These are phyloP conservation scores for Drosophila novamexicana DNA, from an alignment of 1,140 invertebrate genomes.

Conservation along the genomic window DNA sequence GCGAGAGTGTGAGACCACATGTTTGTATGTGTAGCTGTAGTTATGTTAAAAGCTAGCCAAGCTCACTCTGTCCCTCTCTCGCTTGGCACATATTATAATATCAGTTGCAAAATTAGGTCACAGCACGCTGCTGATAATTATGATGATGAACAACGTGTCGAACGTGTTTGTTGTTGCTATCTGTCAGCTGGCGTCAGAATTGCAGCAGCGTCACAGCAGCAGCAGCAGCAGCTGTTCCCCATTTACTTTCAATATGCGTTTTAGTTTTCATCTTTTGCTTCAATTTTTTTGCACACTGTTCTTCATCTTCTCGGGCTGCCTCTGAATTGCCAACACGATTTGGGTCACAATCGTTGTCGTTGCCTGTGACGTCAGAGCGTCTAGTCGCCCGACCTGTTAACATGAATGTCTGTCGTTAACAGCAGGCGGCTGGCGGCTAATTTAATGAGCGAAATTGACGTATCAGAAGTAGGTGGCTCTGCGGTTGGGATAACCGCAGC, in stretches of 20 bases:
- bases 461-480: slow-evolving; percentile 24
- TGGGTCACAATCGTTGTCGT: slow-evolving; percentile 40
- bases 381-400: slow-evolving; percentile 18
- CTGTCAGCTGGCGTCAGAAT: slow-evolving; percentile 40
- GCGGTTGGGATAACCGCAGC: slow-evolving; percentile 25
- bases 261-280: slow-evolving; percentile 11
- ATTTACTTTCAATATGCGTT: slow-evolving; percentile 77
- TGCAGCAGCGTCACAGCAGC: slow-evolving; percentile 26
- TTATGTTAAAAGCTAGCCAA: slow-evolving; percentile 14
- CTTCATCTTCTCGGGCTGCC: neutral
- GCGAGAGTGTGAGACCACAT: slow-evolving; percentile 15
- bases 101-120: slow-evolving; percentile 77
- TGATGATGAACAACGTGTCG: slow-evolving; percentile 66
- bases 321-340: slow-evolving; percentile 40
- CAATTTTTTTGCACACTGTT: neutral
- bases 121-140: slow-evolving; percentile 57
- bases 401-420: slow-evolving; percentile 29
- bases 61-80: neutral
- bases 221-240: slow-evolving; percentile 54
- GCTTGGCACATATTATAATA: slow-evolving; percentile 53
- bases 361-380: slow-evolving; percentile 40
- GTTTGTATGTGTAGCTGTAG: neutral
- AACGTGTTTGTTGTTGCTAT: slow-evolving; percentile 53
- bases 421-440: slow-evolving; percentile 39
- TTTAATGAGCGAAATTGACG: slow-evolving; percentile 28